phyloP scores from a whole-genome alignment of 2,797 vertebrate species.

The Microcaecilia unicolor region DNA sequence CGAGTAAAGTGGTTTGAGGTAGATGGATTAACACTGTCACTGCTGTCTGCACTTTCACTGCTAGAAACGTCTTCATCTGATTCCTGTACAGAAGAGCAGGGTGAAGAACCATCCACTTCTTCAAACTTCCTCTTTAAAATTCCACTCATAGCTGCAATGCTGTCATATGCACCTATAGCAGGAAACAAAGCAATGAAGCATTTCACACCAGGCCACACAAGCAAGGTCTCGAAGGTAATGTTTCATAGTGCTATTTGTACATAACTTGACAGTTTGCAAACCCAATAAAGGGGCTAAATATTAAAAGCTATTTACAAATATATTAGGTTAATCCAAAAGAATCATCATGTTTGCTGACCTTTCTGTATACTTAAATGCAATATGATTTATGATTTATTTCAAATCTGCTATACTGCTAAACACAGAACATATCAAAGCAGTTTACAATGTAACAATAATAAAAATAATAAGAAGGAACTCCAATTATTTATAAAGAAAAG shows the following conservation, averaged over 20 bases:
- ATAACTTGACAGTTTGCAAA: neutral
- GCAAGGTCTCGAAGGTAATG: conserved; percentile 9
- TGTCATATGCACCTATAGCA: conserved; percentile 57
- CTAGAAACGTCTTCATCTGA: conserved; percentile 93
- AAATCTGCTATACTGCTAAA: no score
- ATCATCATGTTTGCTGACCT: no score
- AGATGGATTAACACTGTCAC: conserved; percentile 93
- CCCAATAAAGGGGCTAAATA: no score
- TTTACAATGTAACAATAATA: no score
- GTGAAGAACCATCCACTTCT: conserved; percentile 93
- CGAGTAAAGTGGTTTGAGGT: conserved; percentile 82
- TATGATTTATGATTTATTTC: no score
- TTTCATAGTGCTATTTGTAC: conserved; percentile 10
- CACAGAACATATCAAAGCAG: no score
- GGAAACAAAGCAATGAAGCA: conserved; percentile 15
- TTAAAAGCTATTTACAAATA: no score
- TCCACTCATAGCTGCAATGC: conserved; percentile 73
- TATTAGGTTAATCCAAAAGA: no score
- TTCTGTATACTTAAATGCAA: no score
- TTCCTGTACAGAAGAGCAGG: conserved; percentile 84
- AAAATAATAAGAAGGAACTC: no score
- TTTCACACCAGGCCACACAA: conserved; percentile 5
- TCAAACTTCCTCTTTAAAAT: conserved; percentile 97
- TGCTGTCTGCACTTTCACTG: conserved; percentile 94
- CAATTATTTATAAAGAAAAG: no score